Conservation (phyloP, 2,888 invertebrate species). For the Pocota personata region DNA sequence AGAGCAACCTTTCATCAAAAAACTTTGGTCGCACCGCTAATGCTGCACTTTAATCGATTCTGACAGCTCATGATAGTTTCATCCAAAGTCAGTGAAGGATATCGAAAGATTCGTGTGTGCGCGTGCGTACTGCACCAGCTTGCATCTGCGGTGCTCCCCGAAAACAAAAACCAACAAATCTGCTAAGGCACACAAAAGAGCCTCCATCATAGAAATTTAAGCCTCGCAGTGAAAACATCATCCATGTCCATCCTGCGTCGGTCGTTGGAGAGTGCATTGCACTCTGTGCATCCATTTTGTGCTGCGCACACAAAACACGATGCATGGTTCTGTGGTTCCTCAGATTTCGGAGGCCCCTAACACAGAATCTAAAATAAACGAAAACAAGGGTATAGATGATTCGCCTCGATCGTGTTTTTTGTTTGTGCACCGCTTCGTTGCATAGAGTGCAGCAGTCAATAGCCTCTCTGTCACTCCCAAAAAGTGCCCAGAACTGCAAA, state of each 20-base stretch:
- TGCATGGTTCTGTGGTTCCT: conserved; percentile 55
- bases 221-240: conserved; percentile 50
- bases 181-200: conserved; percentile 23
- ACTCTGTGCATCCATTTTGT: conserved; percentile 64
- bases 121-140: conserved; percentile 70
- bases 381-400: conserved; percentile 45
- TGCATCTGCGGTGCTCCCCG: conserved; percentile 49
- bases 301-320: conserved; percentile 45
- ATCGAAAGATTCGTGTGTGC: conserved; percentile 44
- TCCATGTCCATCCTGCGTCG: conserved; percentile 20
- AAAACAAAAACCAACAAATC: conserved; percentile 2
- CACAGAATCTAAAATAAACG: conserved; percentile 58
- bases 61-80: conserved; percentile 71
- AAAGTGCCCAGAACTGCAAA: conserved; percentile 36
- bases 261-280: conserved; percentile 64
- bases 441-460: conserved; percentile 68
- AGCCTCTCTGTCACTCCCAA: conserved; percentile 62
- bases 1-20: conserved; percentile 57
- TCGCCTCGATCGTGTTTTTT: conserved; percentile 21
- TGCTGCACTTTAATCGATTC: conserved; percentile 63
- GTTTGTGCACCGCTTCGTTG: conserved; percentile 36
- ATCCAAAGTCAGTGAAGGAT: conserved; percentile 16
- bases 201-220: conserved; percentile 68
- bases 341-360: conserved; percentile 63
- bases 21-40: conserved; percentile 39